Evolutionary conservation across 1,140 invertebrate genomes (phyloP).

Genomic region (Trachymyrmex cornetzi): DNA sequence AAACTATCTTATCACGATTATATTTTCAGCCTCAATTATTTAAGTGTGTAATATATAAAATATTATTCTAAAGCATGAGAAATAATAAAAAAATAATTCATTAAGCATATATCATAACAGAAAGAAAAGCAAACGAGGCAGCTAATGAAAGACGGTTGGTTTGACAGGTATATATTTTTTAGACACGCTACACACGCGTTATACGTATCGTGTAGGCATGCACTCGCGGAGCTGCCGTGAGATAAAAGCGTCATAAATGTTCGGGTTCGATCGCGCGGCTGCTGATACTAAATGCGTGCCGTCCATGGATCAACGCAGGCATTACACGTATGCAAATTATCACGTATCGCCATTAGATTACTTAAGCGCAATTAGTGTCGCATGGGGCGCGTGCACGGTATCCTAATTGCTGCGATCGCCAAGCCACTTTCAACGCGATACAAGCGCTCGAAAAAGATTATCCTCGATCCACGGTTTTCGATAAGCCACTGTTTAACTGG

Average conservation of each 20-base stretch:
- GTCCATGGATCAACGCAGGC: slow-evolving; percentile 35
- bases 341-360: slow-evolving; percentile 72
- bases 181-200: slow-evolving; percentile 38
- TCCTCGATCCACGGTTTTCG: background rate
- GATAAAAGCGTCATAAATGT: slow-evolving; percentile 58
- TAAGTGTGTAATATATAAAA: background rate
- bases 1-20: background rate
- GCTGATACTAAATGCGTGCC: slow-evolving; percentile 59
- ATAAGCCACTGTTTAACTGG: slow-evolving; percentile 5
- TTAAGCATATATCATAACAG: background rate
- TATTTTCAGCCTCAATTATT: background rate
- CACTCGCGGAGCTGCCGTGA: slow-evolving; percentile 26
- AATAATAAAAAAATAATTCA: background rate
- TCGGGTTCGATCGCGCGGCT: slow-evolving; percentile 51
- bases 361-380: slow-evolving; percentile 72
- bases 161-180: slow-evolving; percentile 31
- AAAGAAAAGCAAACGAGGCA: background rate
- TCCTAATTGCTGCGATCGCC: slow-evolving; percentile 48
- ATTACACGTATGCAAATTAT: slow-evolving; percentile 72
- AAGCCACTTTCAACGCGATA: slow-evolving; percentile 19
- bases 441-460: background rate
- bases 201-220: background rate
- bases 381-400: slow-evolving; percentile 60
- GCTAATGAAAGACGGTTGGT: background rate
- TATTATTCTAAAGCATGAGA: background rate